phyloP scores from a whole-genome alignment of 2,888 invertebrate genomes.

The Lottia scabra region DNA sequence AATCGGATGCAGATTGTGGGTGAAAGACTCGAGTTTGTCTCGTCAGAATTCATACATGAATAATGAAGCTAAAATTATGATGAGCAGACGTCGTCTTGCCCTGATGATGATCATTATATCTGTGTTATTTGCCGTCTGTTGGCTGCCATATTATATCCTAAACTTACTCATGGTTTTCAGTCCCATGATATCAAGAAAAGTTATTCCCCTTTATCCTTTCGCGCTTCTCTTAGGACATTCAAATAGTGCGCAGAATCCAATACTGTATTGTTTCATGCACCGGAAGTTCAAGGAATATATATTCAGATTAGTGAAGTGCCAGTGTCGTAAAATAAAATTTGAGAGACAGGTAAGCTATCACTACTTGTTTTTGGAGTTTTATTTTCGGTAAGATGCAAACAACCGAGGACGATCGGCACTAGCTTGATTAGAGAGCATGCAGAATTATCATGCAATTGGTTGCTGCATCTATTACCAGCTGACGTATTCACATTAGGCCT shows the following conservation, averaged over 20 bases:
- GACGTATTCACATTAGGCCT: too few species aligned
- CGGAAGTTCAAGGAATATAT: slow-evolving; percentile 76
- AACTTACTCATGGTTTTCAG: slow-evolving; percentile 76
- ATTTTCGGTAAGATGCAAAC: too few species aligned
- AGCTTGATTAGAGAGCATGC: too few species aligned
- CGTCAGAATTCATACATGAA: slow-evolving; percentile 43
- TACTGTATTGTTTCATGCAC: slow-evolving; percentile 82
- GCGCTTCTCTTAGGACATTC: slow-evolving; percentile 80
- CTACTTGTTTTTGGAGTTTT: neutral
- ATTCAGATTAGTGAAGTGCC: slow-evolving; percentile 35
- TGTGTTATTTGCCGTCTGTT: slow-evolving; percentile 81
- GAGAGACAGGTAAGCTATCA: slow-evolving; percentile 23
- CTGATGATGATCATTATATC: slow-evolving; percentile 81
- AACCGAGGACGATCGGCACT: too few species aligned
- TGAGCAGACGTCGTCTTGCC: slow-evolving; percentile 80
- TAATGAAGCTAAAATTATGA: slow-evolving; percentile 66
- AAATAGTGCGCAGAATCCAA: slow-evolving; percentile 82
- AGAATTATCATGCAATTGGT: too few species aligned
- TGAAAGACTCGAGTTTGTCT: slow-evolving; percentile 38
- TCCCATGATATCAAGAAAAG: slow-evolving; percentile 18
- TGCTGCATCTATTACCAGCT: too few species aligned
- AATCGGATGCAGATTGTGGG: slow-evolving; percentile 71
- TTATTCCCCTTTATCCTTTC: slow-evolving; percentile 73
- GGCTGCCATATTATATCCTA: slow-evolving; percentile 83
- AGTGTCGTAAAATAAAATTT: slow-evolving; percentile 25